Evolutionary conservation across 2,888 invertebrate genomes (phyloP), one percentile per base, ranked within the genome.

Genomic region (Bombylius discolor): DNA sequence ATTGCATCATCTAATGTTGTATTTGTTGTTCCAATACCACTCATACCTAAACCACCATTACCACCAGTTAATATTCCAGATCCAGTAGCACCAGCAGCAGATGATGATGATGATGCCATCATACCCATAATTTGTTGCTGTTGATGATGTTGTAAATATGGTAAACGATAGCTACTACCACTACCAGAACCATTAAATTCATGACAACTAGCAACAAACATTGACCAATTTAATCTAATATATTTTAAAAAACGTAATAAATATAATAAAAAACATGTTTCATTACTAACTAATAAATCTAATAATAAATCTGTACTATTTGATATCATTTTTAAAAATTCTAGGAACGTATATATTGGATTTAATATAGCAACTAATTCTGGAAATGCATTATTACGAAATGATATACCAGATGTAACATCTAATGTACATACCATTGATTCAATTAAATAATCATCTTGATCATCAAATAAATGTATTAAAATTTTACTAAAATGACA

Each of bases 381-480:
- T 4, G 87, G 87, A 64, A 85, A 87, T 57, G 87, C 82, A 0
- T 87, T 85, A 66, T 88, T 87, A 52, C 89, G 81, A 68, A 88
- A 87, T 34, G 87, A 87, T 56, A 92, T 84, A 47, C 90, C 91
- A 33, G 87, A 85, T 0, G 88, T 89, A 49, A 92, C 90, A 71
- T 93, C 92, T 51, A 93, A 73, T 45, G 89, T 89, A 70, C 92
- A 92, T 8, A 93, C 88, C 91, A 93, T 91, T 5, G 90, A 87
- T 76, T 93, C 93, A 57, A 93, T 88, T 63, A 93, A 75, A 66
- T 89, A 89, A 72, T 93, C 93, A 68, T 93, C 92, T 70, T 93
- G 92, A 72, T 93, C 91, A 64, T 87, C 87, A 67, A 93, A 92
- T 56, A 93, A 76, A 70, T 89, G 88, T 57, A 92, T 87, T 52